Evolutionary conservation across 2,797 vertebrate genomes (phyloP).

Genomic region (Knipowitschia caucasica): DNA sequence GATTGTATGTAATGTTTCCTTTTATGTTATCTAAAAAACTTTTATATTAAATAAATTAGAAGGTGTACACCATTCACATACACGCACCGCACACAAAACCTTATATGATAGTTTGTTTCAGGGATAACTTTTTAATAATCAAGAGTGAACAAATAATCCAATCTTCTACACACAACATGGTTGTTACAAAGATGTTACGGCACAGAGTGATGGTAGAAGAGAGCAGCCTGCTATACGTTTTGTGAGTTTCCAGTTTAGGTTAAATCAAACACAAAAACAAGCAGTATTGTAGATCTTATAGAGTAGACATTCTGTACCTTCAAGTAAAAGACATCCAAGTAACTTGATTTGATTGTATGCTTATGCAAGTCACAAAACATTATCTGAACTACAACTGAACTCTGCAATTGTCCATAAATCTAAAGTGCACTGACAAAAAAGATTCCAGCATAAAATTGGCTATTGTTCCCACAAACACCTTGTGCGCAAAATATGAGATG

Average conservation of each 20-base stretch:
- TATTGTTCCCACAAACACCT: slow-evolving; percentile 20
- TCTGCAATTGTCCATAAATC: background rate
- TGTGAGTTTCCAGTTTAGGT: background rate
- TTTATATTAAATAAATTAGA: too few species aligned
- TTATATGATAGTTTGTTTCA: too few species aligned
- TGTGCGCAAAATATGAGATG: slow-evolving; percentile 60
- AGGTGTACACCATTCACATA: too few species aligned
- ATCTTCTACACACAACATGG: background rate
- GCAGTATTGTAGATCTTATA: background rate
- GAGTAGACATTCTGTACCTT: background rate
- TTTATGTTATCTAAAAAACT: too few species aligned
- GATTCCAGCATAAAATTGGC: slow-evolving; percentile 56
- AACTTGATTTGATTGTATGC: too few species aligned
- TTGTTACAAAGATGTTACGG: background rate
- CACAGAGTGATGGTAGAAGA: background rate
- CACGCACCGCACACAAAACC: background rate
- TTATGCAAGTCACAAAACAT: background rate
- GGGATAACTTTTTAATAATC: background rate
- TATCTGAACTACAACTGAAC: background rate
- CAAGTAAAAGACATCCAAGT: background rate
- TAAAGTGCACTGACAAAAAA: slow-evolving; percentile 40
- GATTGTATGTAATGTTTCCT: too few species aligned
- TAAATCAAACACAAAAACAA: background rate
- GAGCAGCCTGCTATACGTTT: background rate
- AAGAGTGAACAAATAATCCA: background rate